A percentile compares a stretch with the other conserved stretches of the same genome.
Conservation (phyloP, 2,888 invertebrate species). For the Ceraclea dissimilis region DNA sequence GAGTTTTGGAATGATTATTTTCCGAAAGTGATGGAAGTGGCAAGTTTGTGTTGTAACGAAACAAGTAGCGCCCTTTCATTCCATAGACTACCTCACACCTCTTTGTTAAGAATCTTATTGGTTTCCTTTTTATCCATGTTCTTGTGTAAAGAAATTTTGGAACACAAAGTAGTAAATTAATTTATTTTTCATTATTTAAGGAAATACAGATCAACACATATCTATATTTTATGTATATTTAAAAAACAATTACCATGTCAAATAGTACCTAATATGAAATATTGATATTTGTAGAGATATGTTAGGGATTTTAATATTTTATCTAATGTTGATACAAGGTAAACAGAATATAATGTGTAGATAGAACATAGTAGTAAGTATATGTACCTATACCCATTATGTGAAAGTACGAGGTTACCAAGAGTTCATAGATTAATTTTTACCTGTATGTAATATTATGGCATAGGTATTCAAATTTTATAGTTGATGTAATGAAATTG, state of each 20-base stretch:
- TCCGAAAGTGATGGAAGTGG: conserved; percentile 64
- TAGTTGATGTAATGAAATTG: no score
- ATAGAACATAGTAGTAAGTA: neutral
- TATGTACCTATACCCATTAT: no score
- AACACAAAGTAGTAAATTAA: neutral
- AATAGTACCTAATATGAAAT: no score
- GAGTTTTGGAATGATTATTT: conserved; percentile 82
- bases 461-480: no score
- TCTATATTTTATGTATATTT: no score
- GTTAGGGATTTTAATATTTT: conserved; percentile 13
- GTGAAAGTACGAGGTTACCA: no score
- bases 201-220: no score
- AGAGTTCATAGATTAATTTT: no score
- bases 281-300: conserved; percentile 6
- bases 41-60: conserved; percentile 68
- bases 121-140: conserved; percentile 5
- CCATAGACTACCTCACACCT: conserved; percentile 6
- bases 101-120: neutral
- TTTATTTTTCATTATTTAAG: neutral
- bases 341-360: neutral
- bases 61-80: conserved; percentile 28
- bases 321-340: conserved; percentile 11
- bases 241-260: no score
- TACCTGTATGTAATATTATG: no score
- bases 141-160: conserved; percentile 10